Base-by-base conservation (phyloP, 2,888 invertebrate genomes). In the Drosophila affinis region DNA sequence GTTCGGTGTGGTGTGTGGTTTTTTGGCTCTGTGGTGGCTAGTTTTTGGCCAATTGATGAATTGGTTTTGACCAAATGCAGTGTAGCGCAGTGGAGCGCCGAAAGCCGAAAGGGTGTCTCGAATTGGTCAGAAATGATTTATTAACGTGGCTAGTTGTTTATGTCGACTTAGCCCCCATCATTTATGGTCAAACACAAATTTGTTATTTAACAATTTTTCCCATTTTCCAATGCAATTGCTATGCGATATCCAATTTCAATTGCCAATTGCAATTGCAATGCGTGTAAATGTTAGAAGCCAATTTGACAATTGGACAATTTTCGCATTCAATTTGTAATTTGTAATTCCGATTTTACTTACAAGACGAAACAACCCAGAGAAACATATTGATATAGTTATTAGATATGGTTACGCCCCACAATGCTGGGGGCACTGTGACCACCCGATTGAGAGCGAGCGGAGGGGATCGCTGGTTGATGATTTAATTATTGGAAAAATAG, bases 101-200 rank as follows among this genome's bases (percentile, higher is more conserved):
- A 73, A 62, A 62, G 65, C 65, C 65, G 79, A 81, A 86, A 84
- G 87, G 87, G 81, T 74, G 84, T 58, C 84, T 76, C 61, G 65
- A 73, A 78, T 79, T 84, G 84, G 86, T 46, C 73, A 86, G 72
- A 81, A 86, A 85, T 87, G 88, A 87, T 87, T 87, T 88, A 87
- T 87, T 82, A 83, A 75, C 78, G 78, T 78, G 79, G 58, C 72
- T 74, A 78, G 73, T 87, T 87, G 84, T 84, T 88, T 85, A 83
- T 81, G 84, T 86, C 84, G 69, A 75, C 73, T 73, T 65, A 64
- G 63, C 68, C 48, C 39, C 75, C 60, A 21, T 72, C 65, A 45
- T 55, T 64, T 79, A 62, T 87, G 82, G 81, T 60, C 62, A 72
- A 29, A 60, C 72, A 80, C 67, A 67, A 84, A 88, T 85, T 87